A percentile compares a stretch with the other conserved stretches of the same genome.
Conservation (phyloP, 2,888 invertebrate species). For the Agrilus mali region DNA sequence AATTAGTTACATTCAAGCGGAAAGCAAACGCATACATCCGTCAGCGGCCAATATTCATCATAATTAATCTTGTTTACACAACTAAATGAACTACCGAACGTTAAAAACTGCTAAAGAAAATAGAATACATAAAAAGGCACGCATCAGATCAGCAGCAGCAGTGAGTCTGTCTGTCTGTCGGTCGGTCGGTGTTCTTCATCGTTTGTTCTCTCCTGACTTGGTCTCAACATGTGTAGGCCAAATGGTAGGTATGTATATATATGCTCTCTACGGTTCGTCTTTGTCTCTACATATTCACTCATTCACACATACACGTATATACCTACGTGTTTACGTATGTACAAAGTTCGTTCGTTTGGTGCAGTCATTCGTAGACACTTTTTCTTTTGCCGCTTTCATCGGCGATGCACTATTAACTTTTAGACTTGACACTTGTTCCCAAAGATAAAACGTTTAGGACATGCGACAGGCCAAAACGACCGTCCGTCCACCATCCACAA, state of each 20-base stretch:
- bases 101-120: constrained; percentile 19
- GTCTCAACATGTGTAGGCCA: constrained; percentile 24
- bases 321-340: too few relatives aligned
- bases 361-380: constrained; percentile 2
- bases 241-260: constrained; percentile 17
- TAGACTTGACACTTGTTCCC: constrained; percentile 28
- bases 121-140: constrained; percentile 17
- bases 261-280: constrained; percentile 4
- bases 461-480: background rate
- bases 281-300: constrained; percentile 2
- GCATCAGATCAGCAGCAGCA: too few relatives aligned
- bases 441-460: constrained; percentile 17
- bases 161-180: too few relatives aligned
- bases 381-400: constrained; percentile 19
- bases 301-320: too few relatives aligned
- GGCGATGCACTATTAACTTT: constrained; percentile 26
- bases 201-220: background rate
- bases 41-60: constrained; percentile 16
- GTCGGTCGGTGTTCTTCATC: constrained; percentile 14
- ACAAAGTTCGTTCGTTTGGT: constrained; percentile 7
- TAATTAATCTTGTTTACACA: constrained; percentile 22
- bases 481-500: too few relatives aligned
- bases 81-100: constrained; percentile 23
- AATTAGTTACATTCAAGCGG: background rate
- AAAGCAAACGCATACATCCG: constrained; percentile 11